Conservation (phyloP, 2,113 vertebrate species). For the Jaculus jaculus region DNA sequence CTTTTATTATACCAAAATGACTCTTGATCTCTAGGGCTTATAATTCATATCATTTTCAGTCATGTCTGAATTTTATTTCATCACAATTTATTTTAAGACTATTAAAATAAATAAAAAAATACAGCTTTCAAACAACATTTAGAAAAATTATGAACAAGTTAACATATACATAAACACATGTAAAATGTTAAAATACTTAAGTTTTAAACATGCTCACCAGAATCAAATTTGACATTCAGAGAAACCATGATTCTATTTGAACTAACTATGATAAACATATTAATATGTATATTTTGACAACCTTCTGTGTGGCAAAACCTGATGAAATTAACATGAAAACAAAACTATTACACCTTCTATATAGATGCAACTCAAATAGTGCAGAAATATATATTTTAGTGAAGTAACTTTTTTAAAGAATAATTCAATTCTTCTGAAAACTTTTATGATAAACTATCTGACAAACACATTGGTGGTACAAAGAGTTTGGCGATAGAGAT, state of each 20-base stretch:
- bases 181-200: too few species aligned
- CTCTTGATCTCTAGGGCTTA: background rate
- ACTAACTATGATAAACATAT: background rate
- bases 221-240: background rate
- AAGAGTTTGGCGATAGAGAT: background rate
- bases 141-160: background rate
- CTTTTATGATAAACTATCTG: background rate
- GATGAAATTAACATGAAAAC: background rate
- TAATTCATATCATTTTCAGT: too few species aligned
- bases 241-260: background rate
- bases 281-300: background rate
- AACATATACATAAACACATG: background rate
- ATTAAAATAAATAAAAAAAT: background rate
- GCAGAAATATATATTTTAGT: background rate
- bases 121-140: background rate
- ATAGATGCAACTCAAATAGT: background rate
- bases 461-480: background rate
- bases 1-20: background rate
- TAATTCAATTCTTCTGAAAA: background rate
- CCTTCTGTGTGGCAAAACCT: background rate
- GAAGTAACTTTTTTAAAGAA: background rate
- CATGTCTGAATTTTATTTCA: background rate
- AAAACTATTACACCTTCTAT: background rate
- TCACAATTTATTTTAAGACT: background rate
- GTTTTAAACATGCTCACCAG: background rate